Evolutionary conservation across 2,797 vertebrate genomes (phyloP), one percentile per base, ranked within the genome.

Genomic region (Harpagifer antarcticus): DNA sequence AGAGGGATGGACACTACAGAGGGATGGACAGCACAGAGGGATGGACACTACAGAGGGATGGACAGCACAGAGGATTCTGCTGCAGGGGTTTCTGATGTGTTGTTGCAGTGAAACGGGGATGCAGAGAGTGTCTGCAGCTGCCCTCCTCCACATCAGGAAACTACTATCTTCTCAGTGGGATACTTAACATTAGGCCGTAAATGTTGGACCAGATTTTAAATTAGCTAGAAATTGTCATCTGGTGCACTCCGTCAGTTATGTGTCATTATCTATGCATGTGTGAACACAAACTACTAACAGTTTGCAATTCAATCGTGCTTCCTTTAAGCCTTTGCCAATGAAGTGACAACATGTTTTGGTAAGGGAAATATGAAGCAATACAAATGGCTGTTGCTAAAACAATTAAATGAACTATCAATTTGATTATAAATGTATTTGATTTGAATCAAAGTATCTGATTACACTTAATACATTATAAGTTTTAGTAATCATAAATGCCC

Each of bases 121-220:
- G 48, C 45, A 37, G 7, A 9, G 33, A 37, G 33, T 54, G 56
- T 61, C 54, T 53, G 31, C 74, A 58, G 49, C 40, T 48, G 33
- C 19, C 16, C 5, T 57, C 50, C n/a, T 48, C 31, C n/a, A 54
- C 45, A 53, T 53, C 8, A 23, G 55, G 23, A 50, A 54, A n/a
- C 23, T 65, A 14, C 33, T n/a, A n/a, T n/a, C 31, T 43, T 61
- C 60, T 43, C 11, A 57, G 17, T 49, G 61, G 1, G 3, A 43
- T 3, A 1, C 17, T 58, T n/a, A 57, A 56, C 52, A 73, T 70
- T 53, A 70, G 45, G 53, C 17, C 13, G 10, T 62, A 55, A 74
- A 45, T 48, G 3, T 54, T 52, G 37, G 33, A 57, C 3, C 12
- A 72, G 33, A 79, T 74, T 70, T 80, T 23, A 59, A 69, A 66